Evolutionary conservation across 2,113 vertebrate genomes (phyloP).

Genomic region (Oreochromis spilurus): DNA sequence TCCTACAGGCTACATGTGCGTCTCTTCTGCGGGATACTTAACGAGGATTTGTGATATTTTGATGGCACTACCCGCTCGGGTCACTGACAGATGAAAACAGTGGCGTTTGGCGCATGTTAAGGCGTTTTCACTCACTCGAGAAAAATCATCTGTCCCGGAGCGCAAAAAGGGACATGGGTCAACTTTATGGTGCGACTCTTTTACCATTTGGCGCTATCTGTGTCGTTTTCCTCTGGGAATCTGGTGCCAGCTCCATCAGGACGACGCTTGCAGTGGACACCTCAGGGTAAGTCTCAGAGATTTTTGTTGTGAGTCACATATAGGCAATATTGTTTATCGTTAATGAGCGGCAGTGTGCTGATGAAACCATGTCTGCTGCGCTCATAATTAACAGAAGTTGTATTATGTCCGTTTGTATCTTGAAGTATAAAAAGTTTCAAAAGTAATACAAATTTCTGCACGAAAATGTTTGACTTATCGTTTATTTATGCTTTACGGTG

Average conservation of each 20-base stretch:
- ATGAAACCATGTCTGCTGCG: neutral
- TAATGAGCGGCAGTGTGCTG: neutral
- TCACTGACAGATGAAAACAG: constrained; percentile 30
- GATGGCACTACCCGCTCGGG: neutral
- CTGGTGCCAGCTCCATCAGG: constrained; percentile 60
- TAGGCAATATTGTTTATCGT: neutral
- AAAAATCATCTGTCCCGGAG: constrained; percentile 18
- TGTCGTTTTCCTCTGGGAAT: constrained; percentile 58
- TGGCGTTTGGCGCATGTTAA: constrained; percentile 6
- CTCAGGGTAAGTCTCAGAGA: constrained; percentile 40
- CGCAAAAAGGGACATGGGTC: constrained; percentile 65
- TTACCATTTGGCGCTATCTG: constrained; percentile 58
- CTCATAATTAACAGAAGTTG: neutral
- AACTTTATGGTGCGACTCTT: constrained; percentile 54
- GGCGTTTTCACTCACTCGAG: neutral
- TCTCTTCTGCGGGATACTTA: constrained; percentile 31
- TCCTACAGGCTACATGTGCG: constrained; percentile 29
- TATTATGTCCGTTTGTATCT: neutral
- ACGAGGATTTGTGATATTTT: constrained; percentile 10
- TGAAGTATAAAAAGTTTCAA: neutral
- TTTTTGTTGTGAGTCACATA: neutral
- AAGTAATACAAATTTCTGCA: neutral
- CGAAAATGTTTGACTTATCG: neutral
- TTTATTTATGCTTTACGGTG: neutral
- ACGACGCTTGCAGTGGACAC: constrained; percentile 57